Evolutionary conservation across 2,888 invertebrate species (phyloP).

Genomic region (Metellina segmentata): DNA sequence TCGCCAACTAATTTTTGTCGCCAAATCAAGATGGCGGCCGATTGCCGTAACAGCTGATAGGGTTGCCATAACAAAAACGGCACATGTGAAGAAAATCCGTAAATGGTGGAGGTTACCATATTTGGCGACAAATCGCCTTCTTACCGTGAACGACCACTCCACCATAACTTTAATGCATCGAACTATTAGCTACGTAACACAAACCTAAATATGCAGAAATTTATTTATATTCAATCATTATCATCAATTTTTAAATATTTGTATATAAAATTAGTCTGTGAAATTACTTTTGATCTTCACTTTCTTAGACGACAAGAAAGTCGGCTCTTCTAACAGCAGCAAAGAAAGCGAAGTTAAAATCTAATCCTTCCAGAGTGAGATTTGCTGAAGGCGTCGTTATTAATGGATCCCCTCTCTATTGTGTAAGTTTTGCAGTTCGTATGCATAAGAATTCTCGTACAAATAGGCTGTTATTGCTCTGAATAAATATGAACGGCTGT

Average conservation of each 20-base stretch:
- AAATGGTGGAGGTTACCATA: too few relatives aligned
- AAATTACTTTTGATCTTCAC: too few relatives aligned
- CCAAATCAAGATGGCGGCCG: too few relatives aligned
- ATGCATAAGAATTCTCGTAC: not conserved
- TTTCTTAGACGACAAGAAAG: conserved; percentile 84
- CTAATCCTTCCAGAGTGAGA: conserved; percentile 90
- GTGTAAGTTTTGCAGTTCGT: conserved; percentile 73
- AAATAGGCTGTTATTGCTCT: too few relatives aligned
- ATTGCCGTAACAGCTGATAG: too few relatives aligned
- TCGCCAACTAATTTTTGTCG: too few relatives aligned
- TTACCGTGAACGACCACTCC: too few relatives aligned
- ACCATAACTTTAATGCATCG: not conserved
- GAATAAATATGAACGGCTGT: too few relatives aligned
- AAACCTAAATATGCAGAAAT: not conserved
- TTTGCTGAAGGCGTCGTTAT: conserved; percentile 94
- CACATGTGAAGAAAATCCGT: too few relatives aligned
- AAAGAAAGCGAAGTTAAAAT: conserved; percentile 90
- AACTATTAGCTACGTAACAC: not conserved
- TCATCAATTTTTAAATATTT: not conserved
- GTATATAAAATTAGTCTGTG: not conserved
- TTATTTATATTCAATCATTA: not conserved
- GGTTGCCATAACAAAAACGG: too few relatives aligned
- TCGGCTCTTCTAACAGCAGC: conserved; percentile 93
- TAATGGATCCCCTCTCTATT: conserved; percentile 86
- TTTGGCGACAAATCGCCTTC: too few relatives aligned